A percentile compares a stretch with the other conserved stretches of the same genome.
These are phyloP conservation scores for Pecten maximus DNA, from an alignment of 2,888 invertebrate genomes.

Conservation along the genomic window DNA sequence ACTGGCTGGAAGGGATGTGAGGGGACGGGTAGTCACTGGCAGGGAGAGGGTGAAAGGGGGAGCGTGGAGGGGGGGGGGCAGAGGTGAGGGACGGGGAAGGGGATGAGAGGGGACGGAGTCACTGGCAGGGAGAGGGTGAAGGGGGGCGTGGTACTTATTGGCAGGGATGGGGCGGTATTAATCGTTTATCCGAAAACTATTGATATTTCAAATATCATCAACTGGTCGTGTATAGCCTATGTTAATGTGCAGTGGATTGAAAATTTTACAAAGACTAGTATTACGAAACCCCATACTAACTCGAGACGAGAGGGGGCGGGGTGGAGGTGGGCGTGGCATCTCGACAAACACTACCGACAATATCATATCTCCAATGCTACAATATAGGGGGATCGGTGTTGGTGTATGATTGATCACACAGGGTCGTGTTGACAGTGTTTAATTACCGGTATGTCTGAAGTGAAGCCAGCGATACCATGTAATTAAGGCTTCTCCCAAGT, in stretches of 20 bases:
- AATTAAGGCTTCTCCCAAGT: background rate
- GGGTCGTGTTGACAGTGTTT: background rate
- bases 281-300: too few species aligned
- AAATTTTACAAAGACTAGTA: too few species aligned
- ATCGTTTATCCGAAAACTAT: too few species aligned
- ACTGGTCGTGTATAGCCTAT: too few species aligned
- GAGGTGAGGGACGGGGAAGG: background rate
- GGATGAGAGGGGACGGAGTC: background rate
- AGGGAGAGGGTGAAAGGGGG: background rate
- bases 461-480: background rate
- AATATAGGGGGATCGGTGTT: background rate
- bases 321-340: background rate
- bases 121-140: background rate
- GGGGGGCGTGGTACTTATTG: background rate
- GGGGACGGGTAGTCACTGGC: background rate
- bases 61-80: background rate
- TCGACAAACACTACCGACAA: background rate
- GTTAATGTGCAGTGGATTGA: too few species aligned
- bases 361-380: background rate
- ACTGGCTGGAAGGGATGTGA: too few species aligned
- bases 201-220: too few species aligned
- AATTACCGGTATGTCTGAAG: background rate
- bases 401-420: background rate
- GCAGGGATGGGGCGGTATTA: too few species aligned
- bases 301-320: slow-evolving; percentile 6